A percentile compares a stretch with the other conserved stretches of the same genome.
phyloP scores from a whole-genome alignment of 2,113 vertebrate species.

The Monarcha castaneiventris region DNA sequence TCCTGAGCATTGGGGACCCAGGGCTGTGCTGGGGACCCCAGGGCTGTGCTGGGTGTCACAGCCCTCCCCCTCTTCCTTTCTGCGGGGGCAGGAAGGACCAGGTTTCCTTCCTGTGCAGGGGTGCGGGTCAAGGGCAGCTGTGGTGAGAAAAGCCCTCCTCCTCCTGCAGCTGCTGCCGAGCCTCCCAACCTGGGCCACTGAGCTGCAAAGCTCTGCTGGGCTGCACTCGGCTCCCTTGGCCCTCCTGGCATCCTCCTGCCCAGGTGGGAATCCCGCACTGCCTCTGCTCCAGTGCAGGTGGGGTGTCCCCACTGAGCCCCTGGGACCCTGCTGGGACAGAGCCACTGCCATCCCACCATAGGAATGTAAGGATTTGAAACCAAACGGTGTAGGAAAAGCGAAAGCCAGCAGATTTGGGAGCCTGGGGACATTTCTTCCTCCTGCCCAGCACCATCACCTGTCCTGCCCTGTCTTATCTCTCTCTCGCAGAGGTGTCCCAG shows the following conservation, averaged over 20 bases:
- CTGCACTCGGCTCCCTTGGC: rapidly evolving
- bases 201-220: not conserved
- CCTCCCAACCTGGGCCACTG: not conserved
- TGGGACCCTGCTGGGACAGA: rapidly evolving
- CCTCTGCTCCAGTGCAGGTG: not conserved
- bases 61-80: not conserved
- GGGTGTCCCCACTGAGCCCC: not conserved
- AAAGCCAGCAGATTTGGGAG: rapidly evolving
- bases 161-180: not conserved
- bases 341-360: not conserved
- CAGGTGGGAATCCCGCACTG: rapidly evolving
- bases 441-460: not conserved
- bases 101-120: not conserved
- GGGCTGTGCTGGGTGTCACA: not conserved
- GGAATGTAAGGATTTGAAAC: not conserved
- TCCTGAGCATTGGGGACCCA: rapidly evolving
- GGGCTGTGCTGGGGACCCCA: not conserved
- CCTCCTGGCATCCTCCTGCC: rapidly evolving
- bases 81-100: not conserved
- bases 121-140: not conserved
- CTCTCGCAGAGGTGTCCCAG: rapidly evolving
- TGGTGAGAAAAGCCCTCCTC: not conserved
- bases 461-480: not conserved
- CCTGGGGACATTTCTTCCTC: rapidly evolving
- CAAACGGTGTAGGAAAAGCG: rapidly evolving